These are phyloP conservation scores for Lapara coniferarum DNA, from an alignment of 2,888 invertebrate genomes.

Conservation along the genomic window DNA sequence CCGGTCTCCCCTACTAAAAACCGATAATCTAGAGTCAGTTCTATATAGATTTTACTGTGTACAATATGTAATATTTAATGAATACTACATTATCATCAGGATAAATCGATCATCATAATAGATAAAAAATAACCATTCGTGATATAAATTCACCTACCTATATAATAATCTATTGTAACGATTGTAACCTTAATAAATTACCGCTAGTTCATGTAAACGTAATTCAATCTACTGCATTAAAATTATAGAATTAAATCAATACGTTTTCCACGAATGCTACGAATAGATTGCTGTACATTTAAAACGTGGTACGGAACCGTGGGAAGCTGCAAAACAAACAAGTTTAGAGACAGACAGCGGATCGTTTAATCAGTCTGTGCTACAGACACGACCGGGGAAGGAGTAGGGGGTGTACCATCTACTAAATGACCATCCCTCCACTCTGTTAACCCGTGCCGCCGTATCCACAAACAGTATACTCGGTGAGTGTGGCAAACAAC, in stretches of 20 bases:
- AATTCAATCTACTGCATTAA: neutral
- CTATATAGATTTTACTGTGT: too few species aligned
- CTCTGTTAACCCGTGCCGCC: constrained; percentile 78
- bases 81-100: too few species aligned
- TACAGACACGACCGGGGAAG: constrained; percentile 57
- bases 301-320: constrained; percentile 51
- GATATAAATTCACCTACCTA: too few species aligned
- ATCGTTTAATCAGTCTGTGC: constrained; percentile 80
- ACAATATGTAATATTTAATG: too few species aligned
- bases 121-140: too few species aligned
- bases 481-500: constrained; percentile 68
- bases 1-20: too few species aligned
- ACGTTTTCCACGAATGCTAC: neutral
- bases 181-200: too few species aligned
- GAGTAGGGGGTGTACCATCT: constrained; percentile 65
- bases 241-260: neutral
- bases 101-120: too few species aligned
- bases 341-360: constrained; percentile 69
- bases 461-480: constrained; percentile 81
- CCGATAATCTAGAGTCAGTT: too few species aligned
- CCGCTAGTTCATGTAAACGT: too few species aligned
- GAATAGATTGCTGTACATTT: constrained; percentile 21
- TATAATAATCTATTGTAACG: too few species aligned
- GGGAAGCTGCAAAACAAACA: constrained; percentile 66
- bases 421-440: constrained; percentile 81